Base-by-base conservation (phyloP, 2,888 invertebrate species). In the Hydrotaea cyrtoneurina region DNA sequence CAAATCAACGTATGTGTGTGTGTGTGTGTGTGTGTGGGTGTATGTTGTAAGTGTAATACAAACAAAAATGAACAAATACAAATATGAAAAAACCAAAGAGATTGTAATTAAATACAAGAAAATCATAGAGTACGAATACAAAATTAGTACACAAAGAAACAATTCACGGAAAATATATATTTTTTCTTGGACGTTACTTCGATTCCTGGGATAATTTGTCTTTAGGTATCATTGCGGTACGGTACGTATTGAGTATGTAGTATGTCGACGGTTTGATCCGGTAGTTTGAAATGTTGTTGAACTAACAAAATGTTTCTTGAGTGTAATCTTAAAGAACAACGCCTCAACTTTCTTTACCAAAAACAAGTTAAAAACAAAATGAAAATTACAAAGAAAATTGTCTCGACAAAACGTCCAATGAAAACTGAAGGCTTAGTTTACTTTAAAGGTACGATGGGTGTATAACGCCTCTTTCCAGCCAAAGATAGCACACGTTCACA, bases 61-160 rank as follows among this genome's bases (percentile, higher is more conserved):
- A 31, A 62, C 39, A 62, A 36, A 62, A 62, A 62, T 59, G 59
- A 59, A 59, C 3, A 59, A 59, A 26, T 43, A 43, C 13, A n/a
- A n/a, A 11, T 43, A 50, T 50, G 62, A 50, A 50, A 50, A 73
- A 69, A 23, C 23, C 23, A 69, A 21, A 69, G 69, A 17, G 39
- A 1, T 31, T 39, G 39, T 39, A 39, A 39, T 39, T 39, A 39
- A 39, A 39, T 39, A 39, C 39, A 21, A 21, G 31, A 43, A 69
- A 46, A 31, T 46, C 46, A 84, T 82, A 86, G 87, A 86, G 88
- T 89, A 91, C 91, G 90, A 90, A 90, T 90, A 91, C 90, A 90
- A 90, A 90, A 91, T 91, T 90, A 91, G 90, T 90, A 91, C 91
- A 91, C 91, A 91, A 90, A 91, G 90, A 90, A 90, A 90, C 90